Percentiles rank a stretch among this genome's conserved stretches.
These are phyloP conservation scores for Zaprionus davidi DNA, from an alignment of 1,140 invertebrate species.

Conservation along the genomic window DNA sequence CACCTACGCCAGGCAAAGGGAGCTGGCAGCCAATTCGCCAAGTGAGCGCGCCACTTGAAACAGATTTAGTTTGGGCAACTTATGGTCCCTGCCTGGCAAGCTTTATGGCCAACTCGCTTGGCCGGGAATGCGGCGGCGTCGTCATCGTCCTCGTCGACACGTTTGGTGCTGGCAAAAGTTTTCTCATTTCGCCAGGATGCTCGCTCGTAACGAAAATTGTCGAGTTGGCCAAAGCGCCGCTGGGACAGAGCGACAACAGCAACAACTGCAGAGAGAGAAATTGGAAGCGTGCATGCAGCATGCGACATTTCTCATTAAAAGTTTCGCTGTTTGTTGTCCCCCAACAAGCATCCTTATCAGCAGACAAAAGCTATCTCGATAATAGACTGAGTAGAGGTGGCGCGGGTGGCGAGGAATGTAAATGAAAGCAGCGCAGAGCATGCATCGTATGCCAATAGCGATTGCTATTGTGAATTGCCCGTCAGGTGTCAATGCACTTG, in stretches of 20 bases:
- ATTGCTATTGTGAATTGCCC: neutral
- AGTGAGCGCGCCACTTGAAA: slow-evolving; percentile 76
- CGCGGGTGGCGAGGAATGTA: slow-evolving; percentile 27
- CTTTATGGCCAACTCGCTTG: slow-evolving; percentile 41
- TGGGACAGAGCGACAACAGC: slow-evolving; percentile 41
- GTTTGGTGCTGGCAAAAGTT: slow-evolving; percentile 77
- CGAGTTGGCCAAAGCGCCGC: slow-evolving; percentile 66
- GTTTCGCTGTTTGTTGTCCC: slow-evolving; percentile 61
- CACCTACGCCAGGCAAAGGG: slow-evolving; percentile 3
- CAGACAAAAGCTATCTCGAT: slow-evolving; percentile 75
- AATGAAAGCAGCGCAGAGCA: neutral
- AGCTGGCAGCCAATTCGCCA: slow-evolving; percentile 40
- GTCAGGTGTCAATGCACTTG: slow-evolving; percentile 55
- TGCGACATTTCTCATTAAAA: slow-evolving; percentile 78
- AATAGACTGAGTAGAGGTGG: slow-evolving; percentile 36
- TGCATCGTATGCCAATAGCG: slow-evolving; percentile 1
- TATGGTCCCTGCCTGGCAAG: slow-evolving; percentile 48
- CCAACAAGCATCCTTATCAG: slow-evolving; percentile 68
- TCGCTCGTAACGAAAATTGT: slow-evolving; percentile 78
- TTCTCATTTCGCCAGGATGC: slow-evolving; percentile 79
- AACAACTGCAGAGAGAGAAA: slow-evolving; percentile 16
- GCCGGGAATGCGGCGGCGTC: slow-evolving; percentile 15
- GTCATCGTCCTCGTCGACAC: slow-evolving; percentile 56
- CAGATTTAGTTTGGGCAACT: slow-evolving; percentile 75
- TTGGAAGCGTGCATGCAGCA: slow-evolving; percentile 65